These are phyloP conservation scores for Anser cygnoides DNA, from an alignment of 2,113 vertebrate genomes.

Conservation along the genomic window DNA sequence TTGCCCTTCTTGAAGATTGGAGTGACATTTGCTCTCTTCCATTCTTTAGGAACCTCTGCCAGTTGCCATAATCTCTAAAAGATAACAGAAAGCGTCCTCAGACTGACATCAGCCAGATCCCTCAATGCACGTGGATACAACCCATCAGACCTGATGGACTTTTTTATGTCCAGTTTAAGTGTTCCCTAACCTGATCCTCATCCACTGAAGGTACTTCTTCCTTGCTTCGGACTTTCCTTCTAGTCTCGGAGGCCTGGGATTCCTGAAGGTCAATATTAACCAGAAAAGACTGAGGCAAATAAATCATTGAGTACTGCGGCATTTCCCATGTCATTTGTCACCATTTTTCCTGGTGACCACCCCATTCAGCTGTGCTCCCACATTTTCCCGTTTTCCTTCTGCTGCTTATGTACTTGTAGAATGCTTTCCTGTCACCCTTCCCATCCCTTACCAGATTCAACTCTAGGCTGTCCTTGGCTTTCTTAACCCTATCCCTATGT, in stretches of 20 bases:
- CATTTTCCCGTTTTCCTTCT: background rate
- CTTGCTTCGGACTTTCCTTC: background rate
- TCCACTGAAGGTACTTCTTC: background rate
- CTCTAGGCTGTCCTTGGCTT: background rate
- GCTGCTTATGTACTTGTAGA: background rate
- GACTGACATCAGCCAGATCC: background rate
- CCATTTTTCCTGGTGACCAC: background rate
- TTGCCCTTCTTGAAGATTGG: background rate
- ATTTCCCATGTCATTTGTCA: background rate
- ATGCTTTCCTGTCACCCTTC: background rate
- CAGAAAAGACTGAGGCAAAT: background rate
- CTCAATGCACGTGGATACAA: background rate
- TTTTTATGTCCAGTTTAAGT: background rate
- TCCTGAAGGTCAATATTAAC: background rate
- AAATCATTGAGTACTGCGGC: background rate
- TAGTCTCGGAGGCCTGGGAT: background rate
- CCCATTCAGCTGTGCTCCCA: background rate
- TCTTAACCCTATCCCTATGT: background rate
- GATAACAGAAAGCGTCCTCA: background rate
- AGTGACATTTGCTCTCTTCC: background rate
- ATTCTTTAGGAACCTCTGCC: background rate
- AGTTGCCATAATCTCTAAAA: background rate
- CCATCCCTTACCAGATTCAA: background rate
- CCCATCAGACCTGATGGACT: background rate
- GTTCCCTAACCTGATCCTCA: background rate